Evolutionary conservation across 2,113 vertebrate genomes (phyloP), one percentile per base, ranked within the genome.

Genomic region (Pangasianodon hypophthalmus): DNA sequence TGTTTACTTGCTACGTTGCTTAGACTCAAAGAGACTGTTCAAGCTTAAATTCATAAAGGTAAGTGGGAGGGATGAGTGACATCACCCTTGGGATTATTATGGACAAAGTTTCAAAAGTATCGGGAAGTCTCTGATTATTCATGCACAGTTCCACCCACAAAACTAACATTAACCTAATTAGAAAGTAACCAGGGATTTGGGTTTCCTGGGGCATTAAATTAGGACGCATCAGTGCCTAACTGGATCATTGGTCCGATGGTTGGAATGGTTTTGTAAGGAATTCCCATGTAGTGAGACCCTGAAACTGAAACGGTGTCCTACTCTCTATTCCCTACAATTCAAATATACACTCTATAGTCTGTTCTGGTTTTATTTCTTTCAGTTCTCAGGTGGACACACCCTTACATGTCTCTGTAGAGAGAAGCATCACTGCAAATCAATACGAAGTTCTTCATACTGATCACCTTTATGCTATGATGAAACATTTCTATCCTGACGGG

Each of bases 131-230:
- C n/a, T 58, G 32, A 41, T 83, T 11, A 37, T 83, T 83, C 19
- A 83, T 41, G 81, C 29, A 2, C 54, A 58, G 32, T 41, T 3
- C 13, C 18, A 58, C 10, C 19, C 81, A 83, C 4, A 24, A 41
- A 32, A 58, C 32, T 83, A 83, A 58, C 18, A 58, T 83, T 83
- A 83, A 83, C 52, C 32, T 83, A 83, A 83, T 83, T 83, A 83
- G 1, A 83, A 32, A 83, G 52, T 19, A 58, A 83, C 81, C 19
- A 58, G 81, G 32, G 54, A 83, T 58, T 83, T 52, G 9, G 18
- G 18, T 83, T 83, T 83, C 54, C 54, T 58, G 52, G 54, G 81
- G 32, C 32, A 56, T 83, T 58, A 83, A 83, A 58, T 83, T 58
- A 41, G 81, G 81, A 83, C 81, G 16, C 81, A 58, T 41, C 81